phyloP scores from a whole-genome alignment of 2,888 invertebrate genomes.

The Parapristionchus giblindavisi region DNA sequence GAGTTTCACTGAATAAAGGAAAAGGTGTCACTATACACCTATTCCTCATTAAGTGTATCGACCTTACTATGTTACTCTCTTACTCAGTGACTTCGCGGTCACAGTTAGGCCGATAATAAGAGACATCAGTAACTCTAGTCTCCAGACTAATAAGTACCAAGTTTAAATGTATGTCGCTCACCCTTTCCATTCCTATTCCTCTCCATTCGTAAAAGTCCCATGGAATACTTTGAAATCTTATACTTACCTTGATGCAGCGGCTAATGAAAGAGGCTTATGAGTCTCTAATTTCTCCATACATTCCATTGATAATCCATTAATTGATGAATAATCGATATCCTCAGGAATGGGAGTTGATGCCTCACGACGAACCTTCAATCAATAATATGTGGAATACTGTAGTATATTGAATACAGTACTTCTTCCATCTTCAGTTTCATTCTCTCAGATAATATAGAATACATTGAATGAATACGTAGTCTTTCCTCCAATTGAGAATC shows the following conservation, averaged over 20 bases:
- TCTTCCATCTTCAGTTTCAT: conserved; percentile 49
- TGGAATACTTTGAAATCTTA: too few species aligned
- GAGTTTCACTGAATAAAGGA: too few species aligned
- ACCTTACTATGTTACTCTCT: neutral
- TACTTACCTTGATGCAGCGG: conserved; percentile 62
- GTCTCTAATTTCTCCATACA: conserved; percentile 65
- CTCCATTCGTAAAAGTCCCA: too few species aligned
- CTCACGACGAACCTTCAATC: conserved; percentile 54
- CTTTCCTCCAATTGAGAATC: conserved; percentile 44
- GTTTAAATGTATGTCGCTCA: too few species aligned
- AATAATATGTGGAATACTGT: conserved; percentile 13
- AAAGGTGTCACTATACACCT: too few species aligned
- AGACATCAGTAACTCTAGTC: too few species aligned
- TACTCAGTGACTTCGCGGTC: neutral
- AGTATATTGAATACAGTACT: neutral
- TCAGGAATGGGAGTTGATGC: conserved; percentile 56
- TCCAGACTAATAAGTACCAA: too few species aligned
- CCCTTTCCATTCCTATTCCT: too few species aligned
- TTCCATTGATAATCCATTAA: conserved; percentile 78
- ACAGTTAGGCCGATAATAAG: too few species aligned
- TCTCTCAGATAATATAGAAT: conserved; percentile 52
- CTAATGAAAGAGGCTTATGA: conserved; percentile 64
- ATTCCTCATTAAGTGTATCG: too few species aligned
- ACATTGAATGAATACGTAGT: conserved; percentile 52
- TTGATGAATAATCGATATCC: conserved; percentile 54